phyloP scores from a whole-genome alignment of 2,888 invertebrate genomes.

The Drosophila phalerata region DNA sequence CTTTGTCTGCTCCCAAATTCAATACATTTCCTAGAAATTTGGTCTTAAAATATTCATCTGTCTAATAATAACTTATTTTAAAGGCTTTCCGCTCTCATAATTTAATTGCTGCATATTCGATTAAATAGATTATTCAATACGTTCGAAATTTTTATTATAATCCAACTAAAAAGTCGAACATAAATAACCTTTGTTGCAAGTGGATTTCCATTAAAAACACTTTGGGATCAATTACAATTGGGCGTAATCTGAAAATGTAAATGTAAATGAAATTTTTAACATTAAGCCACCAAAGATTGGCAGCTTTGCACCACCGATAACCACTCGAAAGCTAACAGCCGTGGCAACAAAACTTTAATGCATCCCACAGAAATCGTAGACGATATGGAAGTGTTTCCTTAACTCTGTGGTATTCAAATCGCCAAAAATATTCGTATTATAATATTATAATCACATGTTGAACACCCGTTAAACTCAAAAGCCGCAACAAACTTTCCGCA shows the following conservation, averaged over 20 bases:
- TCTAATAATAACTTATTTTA: background rate
- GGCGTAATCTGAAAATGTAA: conserved; percentile 45
- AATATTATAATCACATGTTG: conserved; percentile 64
- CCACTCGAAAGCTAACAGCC: conserved; percentile 11
- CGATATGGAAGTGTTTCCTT: conserved; percentile 52
- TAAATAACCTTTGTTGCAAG: conserved; percentile 1
- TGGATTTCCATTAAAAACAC: conserved; percentile 16
- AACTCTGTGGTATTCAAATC: conserved; percentile 59
- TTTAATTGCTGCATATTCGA: conserved; percentile 2
- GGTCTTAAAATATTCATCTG: background rate
- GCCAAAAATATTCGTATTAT: conserved; percentile 26
- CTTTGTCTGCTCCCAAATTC: background rate
- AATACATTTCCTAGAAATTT: background rate
- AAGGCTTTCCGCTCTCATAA: conserved; percentile 17
- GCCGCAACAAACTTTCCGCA: conserved; percentile 75
- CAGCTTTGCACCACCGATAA: conserved; percentile 24
- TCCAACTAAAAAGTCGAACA: conserved; percentile 13
- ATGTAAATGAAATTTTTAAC: conserved; percentile 57
- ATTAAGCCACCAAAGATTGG: conserved; percentile 23
- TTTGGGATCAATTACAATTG: conserved; percentile 58
- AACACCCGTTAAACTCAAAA: conserved; percentile 66
- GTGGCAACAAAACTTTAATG: conserved; percentile 16
- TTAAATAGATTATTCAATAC: conserved; percentile 6
- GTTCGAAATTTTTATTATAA: background rate
- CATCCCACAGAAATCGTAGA: conserved; percentile 31